These are phyloP conservation scores for Hyperoplus immaculatus DNA, from an alignment of 2,797 vertebrate genomes.

Conservation along the genomic window DNA sequence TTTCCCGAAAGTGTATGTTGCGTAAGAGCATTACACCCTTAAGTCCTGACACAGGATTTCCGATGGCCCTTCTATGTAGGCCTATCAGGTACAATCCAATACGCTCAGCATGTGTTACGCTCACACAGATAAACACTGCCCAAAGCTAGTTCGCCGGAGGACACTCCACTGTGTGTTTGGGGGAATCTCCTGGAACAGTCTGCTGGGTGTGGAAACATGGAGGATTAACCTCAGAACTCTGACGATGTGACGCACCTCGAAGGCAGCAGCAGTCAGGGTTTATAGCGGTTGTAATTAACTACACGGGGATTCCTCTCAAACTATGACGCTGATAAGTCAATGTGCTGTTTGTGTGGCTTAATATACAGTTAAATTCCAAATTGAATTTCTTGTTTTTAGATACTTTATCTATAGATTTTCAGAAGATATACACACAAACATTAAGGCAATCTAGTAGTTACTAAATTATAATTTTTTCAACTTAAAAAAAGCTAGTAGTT, in stretches of 20 bases:
- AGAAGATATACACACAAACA: no score
- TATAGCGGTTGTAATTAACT: background rate
- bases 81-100: background rate
- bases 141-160: slow-evolving; percentile 32
- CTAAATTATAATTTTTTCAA: no score
- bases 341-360: background rate
- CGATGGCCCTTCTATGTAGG: background rate
- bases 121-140: slow-evolving; percentile 22
- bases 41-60: background rate
- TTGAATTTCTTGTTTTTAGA: background rate
- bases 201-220: slow-evolving; percentile 45
- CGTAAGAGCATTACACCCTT: background rate
- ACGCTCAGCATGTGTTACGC: background rate
- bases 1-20: background rate
- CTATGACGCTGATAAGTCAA: background rate
- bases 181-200: slow-evolving; percentile 22
- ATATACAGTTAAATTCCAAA: no score
- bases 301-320: no score
- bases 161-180: slow-evolving; percentile 50
- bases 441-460: no score
- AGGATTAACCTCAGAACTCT: slow-evolving; percentile 64
- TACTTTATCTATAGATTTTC: no score
- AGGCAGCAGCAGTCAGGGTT: slow-evolving; percentile 17
- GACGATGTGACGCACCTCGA: slow-evolving; percentile 40
- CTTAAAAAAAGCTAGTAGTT: no score